Evolutionary conservation across 2,888 invertebrate genomes (phyloP).

Genomic region (Andrena bicolor): DNA sequence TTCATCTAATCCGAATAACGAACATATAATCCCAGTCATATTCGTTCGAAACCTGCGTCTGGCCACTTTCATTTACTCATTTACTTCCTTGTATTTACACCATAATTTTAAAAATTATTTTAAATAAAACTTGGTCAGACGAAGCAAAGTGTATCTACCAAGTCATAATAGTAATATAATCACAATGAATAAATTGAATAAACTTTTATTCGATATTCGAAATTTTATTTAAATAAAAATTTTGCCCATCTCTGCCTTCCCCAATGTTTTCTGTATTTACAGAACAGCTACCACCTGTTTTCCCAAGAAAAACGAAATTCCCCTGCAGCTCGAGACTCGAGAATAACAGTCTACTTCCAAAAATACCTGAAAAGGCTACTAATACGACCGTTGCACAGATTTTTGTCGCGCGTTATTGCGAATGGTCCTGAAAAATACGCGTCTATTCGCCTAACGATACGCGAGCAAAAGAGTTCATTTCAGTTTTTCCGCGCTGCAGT

Average conservation of each 20-base stretch:
- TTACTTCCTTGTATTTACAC: no score
- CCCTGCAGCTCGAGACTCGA: background rate
- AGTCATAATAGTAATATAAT: no score
- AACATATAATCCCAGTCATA: no score
- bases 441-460: slow-evolving; percentile 27
- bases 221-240: no score
- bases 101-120: no score
- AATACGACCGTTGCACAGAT: slow-evolving; percentile 5
- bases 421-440: background rate
- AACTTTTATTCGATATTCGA: no score
- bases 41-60: background rate
- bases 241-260: no score
- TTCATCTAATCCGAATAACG: no score
- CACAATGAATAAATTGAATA: no score
- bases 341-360: background rate
- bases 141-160: no score
- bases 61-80: background rate
- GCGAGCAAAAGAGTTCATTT: slow-evolving; percentile 19
- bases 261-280: no score
- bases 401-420: background rate
- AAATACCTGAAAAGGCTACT: slow-evolving; percentile 2
- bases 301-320: background rate
- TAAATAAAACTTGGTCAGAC: no score
- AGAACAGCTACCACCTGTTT: background rate
- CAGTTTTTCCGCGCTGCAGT: slow-evolving; percentile 4